Percentiles rank a stretch among this genome's conserved stretches.
phyloP scores from a whole-genome alignment of 2,797 vertebrate genomes.

The Clamator glandarius region DNA sequence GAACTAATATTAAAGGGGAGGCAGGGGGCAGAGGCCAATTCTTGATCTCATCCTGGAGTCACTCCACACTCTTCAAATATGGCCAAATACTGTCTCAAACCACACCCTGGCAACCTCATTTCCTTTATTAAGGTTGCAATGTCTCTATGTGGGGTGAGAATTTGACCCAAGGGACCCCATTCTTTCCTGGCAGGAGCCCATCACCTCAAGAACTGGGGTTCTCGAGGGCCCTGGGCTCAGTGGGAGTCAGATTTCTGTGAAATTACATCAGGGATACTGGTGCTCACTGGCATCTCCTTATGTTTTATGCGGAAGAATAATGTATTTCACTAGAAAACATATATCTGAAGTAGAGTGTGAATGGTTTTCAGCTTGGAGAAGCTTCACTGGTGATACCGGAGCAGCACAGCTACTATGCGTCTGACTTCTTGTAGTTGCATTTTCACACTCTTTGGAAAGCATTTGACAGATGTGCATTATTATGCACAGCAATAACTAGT shows the following conservation, averaged over 20 bases:
- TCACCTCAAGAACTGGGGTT: background rate
- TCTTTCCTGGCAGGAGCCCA: conserved; percentile 17
- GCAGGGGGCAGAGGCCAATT: conserved; percentile 15
- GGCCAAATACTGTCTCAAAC: conserved; percentile 33
- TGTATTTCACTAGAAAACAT: background rate
- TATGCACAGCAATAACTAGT: conserved; percentile 62
- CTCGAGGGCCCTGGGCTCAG: background rate
- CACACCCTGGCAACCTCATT: conserved; percentile 51
- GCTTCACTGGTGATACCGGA: background rate
- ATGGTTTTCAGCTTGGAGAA: background rate
- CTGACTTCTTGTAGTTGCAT: conserved; percentile 37
- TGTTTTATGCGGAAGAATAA: background rate
- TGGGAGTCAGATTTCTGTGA: background rate
- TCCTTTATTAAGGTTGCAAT: conserved; percentile 8
- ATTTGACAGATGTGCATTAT: conserved; percentile 74
- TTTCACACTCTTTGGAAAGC: conserved; percentile 32
- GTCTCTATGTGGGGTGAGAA: background rate
- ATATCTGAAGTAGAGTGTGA: background rate
- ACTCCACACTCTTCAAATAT: conserved; percentile 30
- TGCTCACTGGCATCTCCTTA: background rate
- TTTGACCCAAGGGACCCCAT: background rate
- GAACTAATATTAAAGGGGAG: background rate
- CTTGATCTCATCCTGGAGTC: conserved; percentile 64
- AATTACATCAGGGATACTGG: background rate
- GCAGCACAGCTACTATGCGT: conserved; percentile 11